These are phyloP conservation scores for Gambusia yucatana DNA, from an alignment of 2,797 vertebrate genomes.

Conservation along the genomic window DNA sequence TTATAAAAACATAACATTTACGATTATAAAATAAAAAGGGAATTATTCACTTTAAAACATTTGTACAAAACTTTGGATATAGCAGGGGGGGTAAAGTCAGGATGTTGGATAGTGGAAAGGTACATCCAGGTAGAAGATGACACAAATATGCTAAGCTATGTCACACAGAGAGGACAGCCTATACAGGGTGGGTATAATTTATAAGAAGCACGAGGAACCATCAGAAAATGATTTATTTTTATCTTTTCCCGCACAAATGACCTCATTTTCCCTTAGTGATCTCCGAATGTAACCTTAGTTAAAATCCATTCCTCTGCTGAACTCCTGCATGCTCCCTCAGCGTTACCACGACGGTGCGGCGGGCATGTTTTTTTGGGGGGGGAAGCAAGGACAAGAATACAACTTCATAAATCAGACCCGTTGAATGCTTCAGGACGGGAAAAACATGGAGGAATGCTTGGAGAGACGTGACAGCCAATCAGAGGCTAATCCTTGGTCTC, in stretches of 20 bases:
- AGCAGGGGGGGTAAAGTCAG: conserved; percentile 70
- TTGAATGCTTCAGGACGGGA: conserved; percentile 26
- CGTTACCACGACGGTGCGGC: conserved; percentile 4
- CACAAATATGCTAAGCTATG: conserved; percentile 80
- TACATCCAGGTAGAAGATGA: conserved; percentile 68
- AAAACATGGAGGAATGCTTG: conserved; percentile 34
- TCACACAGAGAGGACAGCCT: conserved; percentile 59
- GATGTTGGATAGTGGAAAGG: conserved; percentile 37
- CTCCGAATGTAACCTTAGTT: conserved; percentile 15
- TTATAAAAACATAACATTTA: conserved; percentile 99
- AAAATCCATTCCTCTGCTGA: conserved; percentile 10
- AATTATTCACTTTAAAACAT: conserved; percentile 93
- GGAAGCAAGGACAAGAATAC: conserved; percentile 37
- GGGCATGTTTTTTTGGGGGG: conserved; percentile 19
- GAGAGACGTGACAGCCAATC: conserved; percentile 43
- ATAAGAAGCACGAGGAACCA: conserved; percentile 71
- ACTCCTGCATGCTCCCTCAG: conserved; percentile 24
- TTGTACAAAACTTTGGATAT: conserved; percentile 99
- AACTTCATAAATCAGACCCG: conserved; percentile 51
- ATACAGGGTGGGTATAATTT: conserved; percentile 71
- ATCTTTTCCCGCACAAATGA: conserved; percentile 9
- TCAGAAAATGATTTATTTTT: conserved; percentile 61
- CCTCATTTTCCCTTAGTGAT: conserved; percentile 9
- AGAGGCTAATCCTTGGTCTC: conserved; percentile 39
- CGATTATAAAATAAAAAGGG: conserved; percentile 99